Base-by-base conservation (phyloP, 2,888 invertebrate genomes). In the Pandemis cinnamomeana region DNA sequence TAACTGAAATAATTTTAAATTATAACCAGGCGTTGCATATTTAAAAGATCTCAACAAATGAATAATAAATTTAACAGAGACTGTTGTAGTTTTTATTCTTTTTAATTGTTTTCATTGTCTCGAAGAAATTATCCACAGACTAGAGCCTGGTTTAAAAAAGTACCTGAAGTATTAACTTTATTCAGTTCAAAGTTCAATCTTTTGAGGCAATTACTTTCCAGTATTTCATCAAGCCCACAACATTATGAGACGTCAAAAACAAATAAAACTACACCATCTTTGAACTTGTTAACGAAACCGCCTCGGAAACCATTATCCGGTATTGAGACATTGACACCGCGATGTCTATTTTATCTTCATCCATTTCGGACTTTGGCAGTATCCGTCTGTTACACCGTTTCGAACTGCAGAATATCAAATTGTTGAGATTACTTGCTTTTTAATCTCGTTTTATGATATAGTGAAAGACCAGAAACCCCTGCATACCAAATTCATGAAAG, bases 321-420 rank as follows among this genome's bases (percentile, higher is more conserved):
- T 71, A 74, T 74, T 74, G 74, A 67, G 74, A 74, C 70, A 74
- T 74, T 63, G 70, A 70, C 74, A 71, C 61, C 55, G 70, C 20
- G 60, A 74, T 70, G 70, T 74, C 61, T 62, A 46, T 71, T 74
- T 73, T 73, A 73, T 73, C 70, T 61, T 67, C 41, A 53, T 71
- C 70, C 70, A 74, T 71, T 70, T 74, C 70, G 67, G 74, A 53
- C 61, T 71, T 67, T 66, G 66, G 15, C 61, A 20, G 61, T 62
- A 61, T n/a, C 74, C 36, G 53, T 15, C 41, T 67, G 44, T 74
- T 36, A 74, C 70, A 67, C 74, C 41, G 36, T 42, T 5, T 27
- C 3, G 11, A 53, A 7, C 20, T 7, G 36, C 27, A 41, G 15
- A 20, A 44, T 44, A 66, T 13, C 0, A n/a, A n/a, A 36, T 44